Percentiles rank a stretch among this genome's conserved stretches.
phyloP scores from a whole-genome alignment of 2,888 invertebrate species.

The Pterostichus madidus region DNA sequence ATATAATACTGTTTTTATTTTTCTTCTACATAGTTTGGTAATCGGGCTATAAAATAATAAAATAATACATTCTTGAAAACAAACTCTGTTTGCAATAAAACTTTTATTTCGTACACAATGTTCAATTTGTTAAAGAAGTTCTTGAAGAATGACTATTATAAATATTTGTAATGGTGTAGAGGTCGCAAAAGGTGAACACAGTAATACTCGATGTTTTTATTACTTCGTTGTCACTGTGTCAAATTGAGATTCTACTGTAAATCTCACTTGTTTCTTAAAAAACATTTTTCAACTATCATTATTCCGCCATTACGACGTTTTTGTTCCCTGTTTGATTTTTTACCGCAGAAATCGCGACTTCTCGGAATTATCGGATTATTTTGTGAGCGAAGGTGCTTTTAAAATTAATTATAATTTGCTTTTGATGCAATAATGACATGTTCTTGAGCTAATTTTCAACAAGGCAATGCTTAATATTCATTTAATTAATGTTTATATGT shows the following conservation, averaged over 20 bases:
- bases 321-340: background rate
- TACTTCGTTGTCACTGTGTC: slow-evolving; percentile 2
- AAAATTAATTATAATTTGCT: slow-evolving; percentile 12
- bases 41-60: slow-evolving; percentile 19
- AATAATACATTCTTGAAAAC: slow-evolving; percentile 8
- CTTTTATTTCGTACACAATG: background rate
- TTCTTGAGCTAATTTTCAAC: slow-evolving; percentile 19
- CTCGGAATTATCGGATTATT: background rate
- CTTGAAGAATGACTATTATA: slow-evolving; percentile 12
- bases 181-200: slow-evolving; percentile 1
- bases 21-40: slow-evolving; percentile 39
- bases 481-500: slow-evolving; percentile 3
- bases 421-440: slow-evolving; percentile 9
- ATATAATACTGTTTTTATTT: slow-evolving; percentile 26
- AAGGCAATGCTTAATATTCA: slow-evolving; percentile 5
- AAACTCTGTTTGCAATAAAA: slow-evolving; percentile 5
- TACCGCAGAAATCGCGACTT: background rate
- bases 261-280: background rate
- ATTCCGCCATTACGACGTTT: background rate
- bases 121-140: background rate
- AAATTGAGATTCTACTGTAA: background rate
- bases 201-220: background rate
- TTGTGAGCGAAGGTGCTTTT: slow-evolving; percentile 1
- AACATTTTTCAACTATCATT: slow-evolving; percentile 12
- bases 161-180: slow-evolving; percentile 28